A percentile compares a stretch with the other conserved stretches of the same genome.
These are phyloP conservation scores for Hydrozoanthus gracilis DNA, from an alignment of 92 coral and sea anemone genomes.

Conservation along the genomic window DNA sequence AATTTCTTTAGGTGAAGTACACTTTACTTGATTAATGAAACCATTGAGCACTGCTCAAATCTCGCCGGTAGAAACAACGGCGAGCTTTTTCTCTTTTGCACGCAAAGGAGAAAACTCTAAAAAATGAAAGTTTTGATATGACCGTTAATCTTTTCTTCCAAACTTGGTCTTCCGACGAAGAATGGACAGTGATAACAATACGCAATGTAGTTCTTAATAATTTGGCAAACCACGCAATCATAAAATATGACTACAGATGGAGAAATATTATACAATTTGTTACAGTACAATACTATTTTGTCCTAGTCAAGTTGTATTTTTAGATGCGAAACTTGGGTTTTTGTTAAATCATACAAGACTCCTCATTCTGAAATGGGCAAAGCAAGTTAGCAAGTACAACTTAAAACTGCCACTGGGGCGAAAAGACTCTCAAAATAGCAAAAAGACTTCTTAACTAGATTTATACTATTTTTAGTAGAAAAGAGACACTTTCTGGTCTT, in stretches of 20 bases:
- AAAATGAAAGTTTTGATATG: background rate
- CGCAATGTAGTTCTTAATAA: background rate
- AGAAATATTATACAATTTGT: constrained; percentile 23
- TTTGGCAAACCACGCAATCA: constrained; percentile 15
- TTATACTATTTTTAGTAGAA: background rate
- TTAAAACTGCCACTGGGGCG: background rate
- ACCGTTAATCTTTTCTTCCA: background rate
- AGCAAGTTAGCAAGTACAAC: background rate
- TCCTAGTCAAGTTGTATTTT: constrained; percentile 25
- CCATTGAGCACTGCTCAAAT: constrained; percentile 3
- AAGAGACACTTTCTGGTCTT: background rate
- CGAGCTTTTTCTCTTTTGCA: background rate
- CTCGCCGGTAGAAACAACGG: constrained; percentile 11
- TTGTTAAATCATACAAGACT: constrained; percentile 15
- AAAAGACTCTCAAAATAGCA: background rate
- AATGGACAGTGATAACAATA: background rate
- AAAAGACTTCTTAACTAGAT: background rate
- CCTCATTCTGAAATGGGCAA: background rate
- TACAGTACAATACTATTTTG: constrained; percentile 16
- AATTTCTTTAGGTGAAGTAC: background rate
- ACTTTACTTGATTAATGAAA: background rate
- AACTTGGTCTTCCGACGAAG: background rate
- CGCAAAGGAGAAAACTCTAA: constrained; percentile 15
- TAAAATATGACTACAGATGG: constrained; percentile 9
- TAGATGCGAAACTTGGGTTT: constrained; percentile 21